Conservation (phyloP, 2,888 invertebrate species). For the Theretra japonica region DNA sequence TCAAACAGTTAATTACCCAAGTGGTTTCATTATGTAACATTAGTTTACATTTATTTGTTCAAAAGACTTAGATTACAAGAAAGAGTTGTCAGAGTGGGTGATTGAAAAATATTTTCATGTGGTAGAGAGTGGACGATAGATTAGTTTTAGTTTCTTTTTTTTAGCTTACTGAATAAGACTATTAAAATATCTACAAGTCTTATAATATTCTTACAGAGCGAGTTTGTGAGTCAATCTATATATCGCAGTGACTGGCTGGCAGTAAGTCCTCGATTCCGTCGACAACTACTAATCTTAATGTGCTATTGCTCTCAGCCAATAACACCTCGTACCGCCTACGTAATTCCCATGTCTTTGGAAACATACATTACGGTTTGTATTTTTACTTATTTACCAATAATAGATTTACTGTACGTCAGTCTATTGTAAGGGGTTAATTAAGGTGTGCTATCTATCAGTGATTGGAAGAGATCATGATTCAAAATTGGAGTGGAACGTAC, state of each 20-base stretch:
- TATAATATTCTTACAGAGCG: constrained; percentile 55
- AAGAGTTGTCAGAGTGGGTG: no score
- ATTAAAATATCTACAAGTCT: background rate
- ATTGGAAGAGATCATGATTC: no score
- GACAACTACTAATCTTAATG: constrained; percentile 66
- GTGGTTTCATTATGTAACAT: no score
- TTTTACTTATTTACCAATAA: background rate
- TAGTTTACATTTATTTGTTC: no score
- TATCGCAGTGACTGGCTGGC: constrained; percentile 63
- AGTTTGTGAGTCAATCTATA: constrained; percentile 62
- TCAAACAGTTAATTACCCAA: no score
- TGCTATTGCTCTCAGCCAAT: constrained; percentile 57
- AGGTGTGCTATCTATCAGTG: no score
- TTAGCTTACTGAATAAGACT: no score
- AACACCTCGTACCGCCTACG: constrained; percentile 60
- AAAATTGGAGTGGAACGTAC: no score
- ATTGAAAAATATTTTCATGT: no score
- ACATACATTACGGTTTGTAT: constrained; percentile 66
- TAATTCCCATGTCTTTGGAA: constrained; percentile 71
- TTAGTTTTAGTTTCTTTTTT: no score
- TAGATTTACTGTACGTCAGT: background rate
- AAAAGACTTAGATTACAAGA: no score
- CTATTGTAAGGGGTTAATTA: background rate
- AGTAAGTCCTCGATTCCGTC: constrained; percentile 63
- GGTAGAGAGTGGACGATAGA: no score